Evolutionary conservation across 1,140 invertebrate species (phyloP), one percentile per base, ranked within the genome.

Genomic region (Phenacoccus solenopsis): DNA sequence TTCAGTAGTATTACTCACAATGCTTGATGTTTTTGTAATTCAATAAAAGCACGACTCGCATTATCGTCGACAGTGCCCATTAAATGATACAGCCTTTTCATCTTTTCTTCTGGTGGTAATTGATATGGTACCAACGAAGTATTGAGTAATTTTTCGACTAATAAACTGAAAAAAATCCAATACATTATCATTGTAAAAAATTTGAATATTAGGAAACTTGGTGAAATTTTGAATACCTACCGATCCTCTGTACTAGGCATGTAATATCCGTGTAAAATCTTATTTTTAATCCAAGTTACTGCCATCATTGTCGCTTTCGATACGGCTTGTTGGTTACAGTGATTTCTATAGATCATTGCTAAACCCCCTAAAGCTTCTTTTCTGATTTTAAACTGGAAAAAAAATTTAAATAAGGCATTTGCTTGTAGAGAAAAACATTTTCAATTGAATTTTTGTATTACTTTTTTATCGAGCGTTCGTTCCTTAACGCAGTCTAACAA

Each of bases 251-350:
- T 86, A 56, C 85, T 85, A 22, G 85, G 84, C 85, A 91, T 91
- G 75, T 92, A 93, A 79, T 93, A 93, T 28, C 89, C 91, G 81
- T 98, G 94, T 13, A 98, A 83, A 71, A 98, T 95, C 84, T 98
- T 98, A 76, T 98, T 93, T 79, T 96, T 97, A 67, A 98, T 96
- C 95, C 95, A 98, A 59, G 90, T 90, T 0, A 96, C 88, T 0
- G 93, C 91, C 75, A 92, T 89, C 72, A 92, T 90, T 0, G 93
- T 93, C 0, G 90, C 89, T 57, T 90, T 85, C 2, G 90, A 90
- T 4, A 93, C 85, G 73, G 91, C 87, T 3, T 89, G 85, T 76
- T 90, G 90, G 72, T 88, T 92, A 57, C 94, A 81, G 78, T 92
- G 90, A 74, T 93, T 93, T 75, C 93, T 93, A 77, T 98, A 98